phyloP scores from a whole-genome alignment of 1,140 invertebrate genomes.

The Gerris buenoi region DNA sequence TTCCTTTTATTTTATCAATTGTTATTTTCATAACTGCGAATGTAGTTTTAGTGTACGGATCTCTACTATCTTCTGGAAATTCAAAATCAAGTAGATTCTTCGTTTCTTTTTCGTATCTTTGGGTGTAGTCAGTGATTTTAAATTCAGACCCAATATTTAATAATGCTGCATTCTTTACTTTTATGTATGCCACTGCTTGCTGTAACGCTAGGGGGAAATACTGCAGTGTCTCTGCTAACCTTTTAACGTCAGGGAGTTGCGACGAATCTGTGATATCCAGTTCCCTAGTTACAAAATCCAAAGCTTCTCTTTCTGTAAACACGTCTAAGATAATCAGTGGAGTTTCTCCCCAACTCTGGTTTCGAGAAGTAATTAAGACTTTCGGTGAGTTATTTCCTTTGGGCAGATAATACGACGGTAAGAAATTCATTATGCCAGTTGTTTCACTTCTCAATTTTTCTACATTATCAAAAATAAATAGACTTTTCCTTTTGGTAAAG shows the following conservation, averaged over 20 bases:
- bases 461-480: too few relatives aligned
- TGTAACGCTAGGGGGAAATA: not conserved
- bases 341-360: not conserved
- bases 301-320: not conserved
- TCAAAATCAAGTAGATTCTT: not conserved
- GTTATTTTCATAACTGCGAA: not conserved
- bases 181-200: not conserved
- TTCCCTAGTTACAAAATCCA: not conserved
- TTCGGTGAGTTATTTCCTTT: too few relatives aligned
- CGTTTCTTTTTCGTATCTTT: not conserved
- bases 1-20: not conserved
- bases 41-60: not conserved
- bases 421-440: too few relatives aligned
- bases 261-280: not conserved
- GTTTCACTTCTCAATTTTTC: too few relatives aligned
- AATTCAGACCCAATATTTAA: not conserved
- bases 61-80: not conserved
- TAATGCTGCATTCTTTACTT: not conserved
- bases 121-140: not conserved
- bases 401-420: too few relatives aligned
- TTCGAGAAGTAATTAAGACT: not conserved
- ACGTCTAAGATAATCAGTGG: not conserved
- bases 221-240: not conserved
- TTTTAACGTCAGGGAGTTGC: not conserved
- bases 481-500: too few relatives aligned